Evolutionary conservation across 2,113 vertebrate species (phyloP).

Genomic region (Odontesthes bonariensis): DNA sequence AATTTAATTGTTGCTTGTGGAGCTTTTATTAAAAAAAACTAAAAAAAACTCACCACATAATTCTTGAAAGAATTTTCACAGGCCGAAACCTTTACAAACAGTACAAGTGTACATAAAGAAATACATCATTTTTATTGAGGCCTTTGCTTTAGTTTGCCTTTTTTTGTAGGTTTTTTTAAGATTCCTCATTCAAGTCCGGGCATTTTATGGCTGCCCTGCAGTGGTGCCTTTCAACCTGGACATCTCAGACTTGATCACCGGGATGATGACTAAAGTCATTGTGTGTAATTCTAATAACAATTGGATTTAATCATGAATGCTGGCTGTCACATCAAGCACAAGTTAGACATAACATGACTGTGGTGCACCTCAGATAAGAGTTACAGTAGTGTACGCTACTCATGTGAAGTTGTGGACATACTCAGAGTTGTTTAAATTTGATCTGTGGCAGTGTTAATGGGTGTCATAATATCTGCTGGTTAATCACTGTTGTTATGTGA

Average conservation of each 20-base stretch:
- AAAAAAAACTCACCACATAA: too few species aligned
- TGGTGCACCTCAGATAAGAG: background rate
- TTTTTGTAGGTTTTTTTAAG: background rate
- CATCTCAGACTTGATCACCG: too few species aligned
- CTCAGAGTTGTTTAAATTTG: conserved; percentile 48
- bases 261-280: too few species aligned
- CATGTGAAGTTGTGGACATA: conserved; percentile 18
- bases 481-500: conserved; percentile 63
- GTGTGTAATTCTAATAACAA: background rate
- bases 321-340: background rate
- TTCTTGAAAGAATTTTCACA: too few species aligned
- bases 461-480: conserved; percentile 48
- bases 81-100: too few species aligned
- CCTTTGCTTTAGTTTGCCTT: background rate
- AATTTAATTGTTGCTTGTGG: too few species aligned
- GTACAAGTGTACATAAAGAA: too few species aligned
- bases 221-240: too few species aligned
- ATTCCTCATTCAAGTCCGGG: background rate
- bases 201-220: background rate
- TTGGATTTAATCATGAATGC: background rate
- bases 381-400: background rate
- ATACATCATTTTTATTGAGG: too few species aligned
- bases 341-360: background rate
- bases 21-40: too few species aligned
- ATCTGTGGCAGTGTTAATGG: conserved; percentile 52